Evolutionary conservation across 2,113 vertebrate species (phyloP), one percentile per base, ranked within the genome.

Genomic region (Odocoileus virginianus): DNA sequence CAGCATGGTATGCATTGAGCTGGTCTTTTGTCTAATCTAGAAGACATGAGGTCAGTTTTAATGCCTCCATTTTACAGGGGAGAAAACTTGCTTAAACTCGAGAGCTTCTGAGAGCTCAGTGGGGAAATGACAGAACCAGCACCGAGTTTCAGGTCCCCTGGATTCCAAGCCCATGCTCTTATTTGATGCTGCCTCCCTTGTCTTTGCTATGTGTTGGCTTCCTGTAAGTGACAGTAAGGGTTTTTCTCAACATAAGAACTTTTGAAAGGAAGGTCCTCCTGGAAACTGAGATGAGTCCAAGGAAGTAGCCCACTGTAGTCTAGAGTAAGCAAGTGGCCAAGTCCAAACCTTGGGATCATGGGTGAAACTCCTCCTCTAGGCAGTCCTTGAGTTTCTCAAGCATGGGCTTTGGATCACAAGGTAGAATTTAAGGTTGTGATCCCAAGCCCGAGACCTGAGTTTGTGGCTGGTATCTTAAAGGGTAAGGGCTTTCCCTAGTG

Each of bases 61-160:
- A 23, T 15, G n/a, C 47, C n/a, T n/a, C 52, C n/a, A 16, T 40
- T 23, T 86, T 58, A 64, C 14, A 89, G 7, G 52, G 30, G 71
- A 64, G 16, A 52, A 76, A 76, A 82, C 13, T 4, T 60, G 10
- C n/a, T 85, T 14, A 16, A 58, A 30, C 30, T 47, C 11, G 2
- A 7, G 0, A 33, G 9, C 21, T 40, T 30, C n/a, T 25, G n/a
- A n/a, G 17, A 76, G 47, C 8, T 6, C 7, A 27, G 13, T 0
- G 36, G 79, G 61, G 43, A 61, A 40, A n/a, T 1, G 16, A 17
- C 21, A 67, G 76, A 58, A 40, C 5, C 5, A 4, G 45, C 16
- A 19, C 15, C 21, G 2, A 12, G 2, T 5, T 36, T 43, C 19
- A 13, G 40, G 40, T 16, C n/a, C 45, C 15, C 55, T 43, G 25